Percentiles rank a stretch among this genome's conserved stretches.
These are phyloP conservation scores for crab-eating macaque (Macaca fascicularis) DNA, from an alignment of 2,113 vertebrate species.

Conservation along the genomic window T2T-MFA8v1.1 NC_088384.1:72125501-72126000, in stretches of 20 bases:
- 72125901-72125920: neutral
- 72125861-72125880: conserved; percentile 33
- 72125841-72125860: neutral
- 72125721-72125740: neutral
- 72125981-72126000: too few species aligned
- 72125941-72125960: neutral
- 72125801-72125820: neutral
- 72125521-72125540: neutral
- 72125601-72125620: neutral
- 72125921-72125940: neutral
- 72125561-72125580: neutral
- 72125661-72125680: neutral
- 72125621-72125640: conserved; percentile 27
- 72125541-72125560: conserved; percentile 5
- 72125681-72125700: neutral
- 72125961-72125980: too few species aligned
- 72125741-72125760: neutral
- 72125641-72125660: neutral
- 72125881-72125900: neutral
- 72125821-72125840: conserved; percentile 24
- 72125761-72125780: neutral
- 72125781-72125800: neutral
- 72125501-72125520: neutral
- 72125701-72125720: conserved; percentile 7
- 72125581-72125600: conserved; percentile 35